phyloP scores from a whole-genome alignment of 1,140 invertebrate species.

The Ips nitidus region DNA sequence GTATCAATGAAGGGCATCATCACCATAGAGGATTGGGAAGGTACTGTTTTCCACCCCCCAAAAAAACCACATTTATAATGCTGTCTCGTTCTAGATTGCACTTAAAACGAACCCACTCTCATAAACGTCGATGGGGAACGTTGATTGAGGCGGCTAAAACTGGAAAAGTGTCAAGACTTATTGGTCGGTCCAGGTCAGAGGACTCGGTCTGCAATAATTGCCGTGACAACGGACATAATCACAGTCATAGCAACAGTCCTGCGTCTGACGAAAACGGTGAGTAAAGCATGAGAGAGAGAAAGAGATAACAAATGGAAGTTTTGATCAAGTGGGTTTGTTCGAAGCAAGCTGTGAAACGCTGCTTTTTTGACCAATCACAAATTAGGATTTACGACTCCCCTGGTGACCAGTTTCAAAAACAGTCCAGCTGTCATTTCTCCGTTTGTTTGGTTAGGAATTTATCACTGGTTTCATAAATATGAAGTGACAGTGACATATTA shows the following conservation, averaged over 20 bases:
- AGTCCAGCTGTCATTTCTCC: too few species aligned
- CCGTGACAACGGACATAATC: slow-evolving; percentile 51
- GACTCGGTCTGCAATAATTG: slow-evolving; percentile 79
- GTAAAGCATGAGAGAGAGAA: slow-evolving; percentile 8
- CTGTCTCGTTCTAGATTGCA: slow-evolving; percentile 50
- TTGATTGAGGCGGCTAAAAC: slow-evolving; percentile 83
- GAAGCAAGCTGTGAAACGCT: too few species aligned
- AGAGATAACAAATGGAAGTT: neutral
- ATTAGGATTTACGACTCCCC: too few species aligned
- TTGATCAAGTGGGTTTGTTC: neutral
- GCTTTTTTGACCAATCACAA: too few species aligned
- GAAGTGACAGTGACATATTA: too few species aligned
- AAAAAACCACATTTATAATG: neutral
- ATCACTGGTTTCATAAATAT: too few species aligned
- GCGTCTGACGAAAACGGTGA: slow-evolving; percentile 51
- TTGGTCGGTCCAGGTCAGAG: slow-evolving; percentile 75
- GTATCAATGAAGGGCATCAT: slow-evolving; percentile 49
- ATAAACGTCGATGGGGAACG: slow-evolving; percentile 76
- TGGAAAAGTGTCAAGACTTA: slow-evolving; percentile 71
- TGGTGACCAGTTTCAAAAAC: too few species aligned
- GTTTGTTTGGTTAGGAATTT: too few species aligned
- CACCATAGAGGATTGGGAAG: slow-evolving; percentile 44
- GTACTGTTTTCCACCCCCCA: slow-evolving; percentile 26
- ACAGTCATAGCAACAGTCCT: slow-evolving; percentile 53
- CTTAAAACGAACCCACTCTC: slow-evolving; percentile 61